Evolutionary conservation across 2,797 vertebrate genomes (phyloP).

Genomic region (Brachymystax lenok): DNA sequence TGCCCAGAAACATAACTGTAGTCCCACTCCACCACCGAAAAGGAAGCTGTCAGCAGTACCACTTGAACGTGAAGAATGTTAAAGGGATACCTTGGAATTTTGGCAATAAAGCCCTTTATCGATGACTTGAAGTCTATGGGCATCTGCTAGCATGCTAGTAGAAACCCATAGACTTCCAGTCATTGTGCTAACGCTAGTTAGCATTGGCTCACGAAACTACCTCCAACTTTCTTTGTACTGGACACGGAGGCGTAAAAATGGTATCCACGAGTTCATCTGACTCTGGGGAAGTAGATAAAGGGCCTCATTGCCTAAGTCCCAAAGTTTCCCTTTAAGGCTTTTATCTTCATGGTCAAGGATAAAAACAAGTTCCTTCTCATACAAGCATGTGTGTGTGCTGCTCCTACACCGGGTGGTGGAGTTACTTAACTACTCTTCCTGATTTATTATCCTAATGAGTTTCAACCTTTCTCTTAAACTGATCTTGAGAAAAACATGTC

Average conservation of each 20-base stretch:
- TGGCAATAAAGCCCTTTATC: too few relatives aligned
- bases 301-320: too few relatives aligned
- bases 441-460: constrained; percentile 22
- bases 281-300: too few relatives aligned
- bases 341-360: not conserved
- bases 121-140: too few relatives aligned
- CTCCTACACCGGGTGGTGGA: not conserved
- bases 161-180: too few relatives aligned
- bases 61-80: not conserved
- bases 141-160: too few relatives aligned
- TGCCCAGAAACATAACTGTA: not conserved
- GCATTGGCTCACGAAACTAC: too few relatives aligned
- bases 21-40: not conserved
- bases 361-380: not conserved
- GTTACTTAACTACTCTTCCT: not conserved
- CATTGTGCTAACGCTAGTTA: too few relatives aligned
- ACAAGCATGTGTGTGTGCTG: not conserved
- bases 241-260: too few relatives aligned
- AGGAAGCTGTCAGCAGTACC: not conserved
- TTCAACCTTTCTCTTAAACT: constrained; percentile 30
- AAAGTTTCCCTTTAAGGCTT: not conserved
- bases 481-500: constrained; percentile 30
- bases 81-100: too few relatives aligned
- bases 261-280: too few relatives aligned
- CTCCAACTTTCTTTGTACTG: too few relatives aligned